Evolutionary conservation across 2,888 invertebrate genomes (phyloP).

Genomic region (Anoplius nigerrimus): DNA sequence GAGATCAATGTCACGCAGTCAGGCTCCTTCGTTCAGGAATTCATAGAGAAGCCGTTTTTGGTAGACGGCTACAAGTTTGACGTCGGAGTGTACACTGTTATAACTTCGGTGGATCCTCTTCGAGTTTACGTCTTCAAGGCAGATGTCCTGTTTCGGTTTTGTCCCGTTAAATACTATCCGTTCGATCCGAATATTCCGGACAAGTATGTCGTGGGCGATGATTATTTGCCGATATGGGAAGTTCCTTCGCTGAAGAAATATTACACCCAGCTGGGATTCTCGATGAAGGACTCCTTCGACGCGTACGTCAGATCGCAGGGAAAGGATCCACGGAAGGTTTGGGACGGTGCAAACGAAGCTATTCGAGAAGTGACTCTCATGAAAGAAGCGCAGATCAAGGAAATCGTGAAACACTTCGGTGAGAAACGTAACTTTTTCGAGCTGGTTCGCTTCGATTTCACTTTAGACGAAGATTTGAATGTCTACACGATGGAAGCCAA

Average conservation of each 20-base stretch:
- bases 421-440: constrained; percentile 88
- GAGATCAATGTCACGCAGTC: constrained; percentile 83
- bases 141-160: constrained; percentile 94
- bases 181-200: constrained; percentile 87
- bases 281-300: constrained; percentile 92
- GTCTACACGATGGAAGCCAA: constrained; percentile 96
- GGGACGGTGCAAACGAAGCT: constrained; percentile 88
- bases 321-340: constrained; percentile 84
- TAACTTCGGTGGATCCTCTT: constrained; percentile 94
- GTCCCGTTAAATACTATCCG: constrained; percentile 91
- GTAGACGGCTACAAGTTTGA: constrained; percentile 97
- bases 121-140: constrained; percentile 92
- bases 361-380: constrained; percentile 82
- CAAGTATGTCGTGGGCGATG: constrained; percentile 96
- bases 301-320: constrained; percentile 82
- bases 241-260: constrained; percentile 86
- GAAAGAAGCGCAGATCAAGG: constrained; percentile 84
- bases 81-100: constrained; percentile 93
- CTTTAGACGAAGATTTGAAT: constrained; percentile 90
- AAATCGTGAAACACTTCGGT: constrained; percentile 76
- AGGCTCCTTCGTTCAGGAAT: constrained; percentile 94
- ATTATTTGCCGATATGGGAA: constrained; percentile 96
- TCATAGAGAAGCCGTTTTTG: constrained; percentile 89
- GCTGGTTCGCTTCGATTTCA: constrained; percentile 95
- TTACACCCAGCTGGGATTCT: constrained; percentile 83